These are phyloP conservation scores for Brachylomia viminalis DNA, from an alignment of 2,888 invertebrate genomes.

Conservation along the genomic window DNA sequence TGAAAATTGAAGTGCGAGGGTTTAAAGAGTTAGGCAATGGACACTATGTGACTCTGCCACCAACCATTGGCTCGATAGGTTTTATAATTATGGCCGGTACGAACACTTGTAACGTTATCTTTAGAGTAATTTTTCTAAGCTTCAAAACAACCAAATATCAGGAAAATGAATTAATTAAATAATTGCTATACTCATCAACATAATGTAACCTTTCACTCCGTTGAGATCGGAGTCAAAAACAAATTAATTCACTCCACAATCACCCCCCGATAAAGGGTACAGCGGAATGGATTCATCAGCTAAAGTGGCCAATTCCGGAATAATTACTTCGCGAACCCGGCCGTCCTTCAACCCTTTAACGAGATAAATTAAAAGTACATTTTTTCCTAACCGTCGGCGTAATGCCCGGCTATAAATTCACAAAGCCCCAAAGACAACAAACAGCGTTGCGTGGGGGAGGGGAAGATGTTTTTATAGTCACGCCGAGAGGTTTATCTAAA, in stretches of 20 bases:
- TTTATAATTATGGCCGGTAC: neutral
- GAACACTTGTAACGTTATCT: neutral
- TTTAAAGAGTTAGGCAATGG: neutral
- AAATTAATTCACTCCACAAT: conserved; percentile 87
- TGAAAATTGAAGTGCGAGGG: neutral
- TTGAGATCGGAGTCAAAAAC: conserved; percentile 83
- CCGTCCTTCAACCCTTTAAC: conserved; percentile 91
- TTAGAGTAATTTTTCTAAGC: neutral
- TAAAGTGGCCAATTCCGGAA: conserved; percentile 90
- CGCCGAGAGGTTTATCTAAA: conserved; percentile 91
- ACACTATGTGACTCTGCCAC: neutral
- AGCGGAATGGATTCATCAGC: conserved; percentile 89
- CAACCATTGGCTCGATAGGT: neutral
- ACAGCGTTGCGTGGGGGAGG: conserved; percentile 82
- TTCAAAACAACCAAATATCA: neutral
- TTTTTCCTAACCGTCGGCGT: conserved; percentile 89
- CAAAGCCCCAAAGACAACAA: conserved; percentile 90
- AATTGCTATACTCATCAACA: conserved; percentile 76
- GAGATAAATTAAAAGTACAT: conserved; percentile 91
- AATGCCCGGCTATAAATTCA: conserved; percentile 89
- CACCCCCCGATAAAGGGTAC: conserved; percentile 83
- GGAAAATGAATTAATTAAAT: conserved; percentile 64
- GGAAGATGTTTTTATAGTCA: conserved; percentile 90
- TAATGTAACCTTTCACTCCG: conserved; percentile 87
- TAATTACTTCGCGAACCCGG: conserved; percentile 90